A percentile compares a stretch with the other conserved stretches of the same genome.
Evolutionary conservation across 2,113 vertebrate species (phyloP).

Genomic region (Chlamydotis undulata): DNA sequence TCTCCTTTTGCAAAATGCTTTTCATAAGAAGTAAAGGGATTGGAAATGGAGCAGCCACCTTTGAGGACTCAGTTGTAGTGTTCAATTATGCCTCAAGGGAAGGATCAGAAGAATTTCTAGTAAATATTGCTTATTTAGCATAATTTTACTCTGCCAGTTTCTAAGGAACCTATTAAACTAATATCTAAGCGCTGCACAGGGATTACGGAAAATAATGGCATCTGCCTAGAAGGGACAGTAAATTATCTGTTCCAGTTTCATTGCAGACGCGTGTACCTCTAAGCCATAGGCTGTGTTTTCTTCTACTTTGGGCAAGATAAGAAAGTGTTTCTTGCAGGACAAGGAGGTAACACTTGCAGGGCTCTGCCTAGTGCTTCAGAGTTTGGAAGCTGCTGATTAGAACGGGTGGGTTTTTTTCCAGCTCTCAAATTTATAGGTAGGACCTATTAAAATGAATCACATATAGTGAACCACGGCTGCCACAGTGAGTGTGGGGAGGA

Average conservation of each 20-base stretch:
- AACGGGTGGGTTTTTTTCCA: background rate
- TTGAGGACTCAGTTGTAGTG: background rate
- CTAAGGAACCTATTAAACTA: conserved; percentile 12
- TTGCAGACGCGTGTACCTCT: background rate
- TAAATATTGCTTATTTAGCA: conserved; percentile 50
- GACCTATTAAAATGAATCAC: background rate
- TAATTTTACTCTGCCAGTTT: conserved; percentile 21
- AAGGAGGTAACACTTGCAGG: background rate
- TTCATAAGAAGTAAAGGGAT: background rate
- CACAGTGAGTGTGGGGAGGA: background rate
- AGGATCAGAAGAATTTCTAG: conserved; percentile 41
- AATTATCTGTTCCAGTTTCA: background rate
- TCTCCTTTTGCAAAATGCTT: background rate
- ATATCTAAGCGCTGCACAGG: background rate
- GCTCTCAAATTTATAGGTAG: background rate
- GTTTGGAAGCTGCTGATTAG: background rate
- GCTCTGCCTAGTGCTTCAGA: background rate
- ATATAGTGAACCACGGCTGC: background rate
- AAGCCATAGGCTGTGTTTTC: background rate
- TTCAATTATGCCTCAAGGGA: conserved; percentile 24
- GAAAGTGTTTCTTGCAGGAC: background rate
- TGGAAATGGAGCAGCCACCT: background rate
- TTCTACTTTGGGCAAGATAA: background rate
- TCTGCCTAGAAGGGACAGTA: background rate
- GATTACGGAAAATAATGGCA: conserved; percentile 26